These are phyloP conservation scores for Gavialis gangeticus DNA, from an alignment of 2,113 vertebrate genomes.

Conservation along the genomic window DNA sequence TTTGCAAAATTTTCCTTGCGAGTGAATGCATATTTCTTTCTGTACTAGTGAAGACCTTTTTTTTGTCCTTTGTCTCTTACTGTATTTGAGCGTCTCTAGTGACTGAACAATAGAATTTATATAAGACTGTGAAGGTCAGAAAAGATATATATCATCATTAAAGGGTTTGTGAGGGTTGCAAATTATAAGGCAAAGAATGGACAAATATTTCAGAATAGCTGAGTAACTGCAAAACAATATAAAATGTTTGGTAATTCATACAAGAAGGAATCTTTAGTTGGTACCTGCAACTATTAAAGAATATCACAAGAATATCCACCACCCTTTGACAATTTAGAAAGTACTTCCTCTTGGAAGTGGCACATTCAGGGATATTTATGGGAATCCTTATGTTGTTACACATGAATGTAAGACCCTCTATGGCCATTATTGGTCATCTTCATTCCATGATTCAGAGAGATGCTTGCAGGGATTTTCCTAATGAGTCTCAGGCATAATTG, in stretches of 20 bases:
- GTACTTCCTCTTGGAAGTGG: not conserved
- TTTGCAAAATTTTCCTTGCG: not conserved
- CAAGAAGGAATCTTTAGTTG: not conserved
- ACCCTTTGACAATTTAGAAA: not conserved
- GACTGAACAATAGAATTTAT: conserved; percentile 13
- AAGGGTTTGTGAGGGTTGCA: conserved; percentile 18
- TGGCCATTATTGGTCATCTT: not conserved
- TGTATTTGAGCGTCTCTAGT: conserved; percentile 13
- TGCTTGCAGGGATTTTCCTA: not conserved
- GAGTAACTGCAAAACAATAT: conserved; percentile 9
- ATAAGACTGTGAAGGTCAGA: not conserved
- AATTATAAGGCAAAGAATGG: not conserved
- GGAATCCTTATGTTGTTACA: not conserved
- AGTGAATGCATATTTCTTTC: conserved; percentile 37
- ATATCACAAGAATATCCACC: not conserved
- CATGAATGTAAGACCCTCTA: not conserved
- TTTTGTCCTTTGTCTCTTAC: not conserved
- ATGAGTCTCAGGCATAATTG: conserved; percentile 14
- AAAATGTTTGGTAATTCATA: not conserved
- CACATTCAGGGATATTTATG: not conserved
- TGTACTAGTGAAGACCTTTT: not conserved
- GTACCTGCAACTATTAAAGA: not conserved
- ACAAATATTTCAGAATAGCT: not conserved
- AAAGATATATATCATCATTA: not conserved
- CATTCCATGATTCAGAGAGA: not conserved